A percentile compares a stretch with the other conserved stretches of the same genome.
Evolutionary conservation across 35 echinoderm and acorn worm species (phyloP).

Genomic region (Patiria miniata): DNA sequence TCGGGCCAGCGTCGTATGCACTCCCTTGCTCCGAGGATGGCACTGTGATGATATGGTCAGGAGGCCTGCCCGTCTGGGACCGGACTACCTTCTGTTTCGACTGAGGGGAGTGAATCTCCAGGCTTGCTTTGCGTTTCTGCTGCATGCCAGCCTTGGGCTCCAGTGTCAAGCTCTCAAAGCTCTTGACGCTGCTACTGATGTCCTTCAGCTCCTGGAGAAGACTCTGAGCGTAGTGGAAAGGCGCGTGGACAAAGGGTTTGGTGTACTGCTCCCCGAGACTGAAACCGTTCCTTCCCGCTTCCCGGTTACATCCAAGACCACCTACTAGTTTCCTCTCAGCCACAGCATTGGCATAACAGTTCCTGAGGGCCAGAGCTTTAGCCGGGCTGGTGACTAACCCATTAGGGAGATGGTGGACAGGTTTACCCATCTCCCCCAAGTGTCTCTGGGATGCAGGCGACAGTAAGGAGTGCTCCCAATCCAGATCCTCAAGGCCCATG

Average conservation of each 20-base stretch:
- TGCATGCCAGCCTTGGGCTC: slow-evolving; percentile 64
- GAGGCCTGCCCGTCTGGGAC: slow-evolving; percentile 39
- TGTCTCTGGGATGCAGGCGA: not conserved
- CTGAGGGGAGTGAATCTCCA: slow-evolving; percentile 44
- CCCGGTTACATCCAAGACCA: not conserved
- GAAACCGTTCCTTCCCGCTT: slow-evolving; percentile 46
- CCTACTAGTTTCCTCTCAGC: slow-evolving; percentile 32
- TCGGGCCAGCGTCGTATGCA: not conserved
- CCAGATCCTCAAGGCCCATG: slow-evolving; percentile 50
- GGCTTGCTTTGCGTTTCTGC: slow-evolving; percentile 77
- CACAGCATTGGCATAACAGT: not conserved
- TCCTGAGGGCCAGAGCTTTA: slow-evolving; percentile 33
- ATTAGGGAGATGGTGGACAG: not conserved
- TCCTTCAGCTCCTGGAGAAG: slow-evolving; percentile 84
- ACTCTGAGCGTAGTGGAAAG: slow-evolving; percentile 89
- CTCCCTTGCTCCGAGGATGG: slow-evolving; percentile 21
- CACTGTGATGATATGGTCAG: slow-evolving; percentile 43
- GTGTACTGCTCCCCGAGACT: slow-evolving; percentile 56
- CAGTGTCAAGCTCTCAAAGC: slow-evolving; percentile 88
- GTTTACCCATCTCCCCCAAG: slow-evolving; percentile 33
- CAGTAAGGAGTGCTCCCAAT: slow-evolving; percentile 10
- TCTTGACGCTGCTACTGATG: slow-evolving; percentile 84
- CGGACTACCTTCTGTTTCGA: slow-evolving; percentile 79
- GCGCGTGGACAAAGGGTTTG: slow-evolving; percentile 87
- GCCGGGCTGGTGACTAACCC: slow-evolving; percentile 12